phyloP scores from a whole-genome alignment of 2,113 vertebrate species.

The Oryctolagus cuniculus region mOryCun1.1 NC_091439.1:27398501-27399000 shows the following conservation, averaged over 20 bases:
- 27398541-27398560: background rate
- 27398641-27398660: background rate
- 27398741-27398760: background rate
- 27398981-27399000: background rate
- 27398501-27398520: conserved; percentile 25
- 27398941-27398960: conserved; percentile 26
- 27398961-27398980: conserved; percentile 13
- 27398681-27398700: conserved; percentile 24
- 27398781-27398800: background rate
- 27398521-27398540: background rate
- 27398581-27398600: background rate
- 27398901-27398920: background rate
- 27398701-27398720: background rate
- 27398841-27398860: background rate
- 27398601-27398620: background rate
- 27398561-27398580: background rate
- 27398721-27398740: background rate
- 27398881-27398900: background rate
- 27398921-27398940: background rate
- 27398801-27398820: background rate
- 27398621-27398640: background rate
- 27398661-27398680: background rate
- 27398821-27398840: background rate
- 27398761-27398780: background rate
- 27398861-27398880: background rate